Evolutionary conservation across 2,113 vertebrate genomes (phyloP).

Genomic region (Todiramphus chloris): DNA sequence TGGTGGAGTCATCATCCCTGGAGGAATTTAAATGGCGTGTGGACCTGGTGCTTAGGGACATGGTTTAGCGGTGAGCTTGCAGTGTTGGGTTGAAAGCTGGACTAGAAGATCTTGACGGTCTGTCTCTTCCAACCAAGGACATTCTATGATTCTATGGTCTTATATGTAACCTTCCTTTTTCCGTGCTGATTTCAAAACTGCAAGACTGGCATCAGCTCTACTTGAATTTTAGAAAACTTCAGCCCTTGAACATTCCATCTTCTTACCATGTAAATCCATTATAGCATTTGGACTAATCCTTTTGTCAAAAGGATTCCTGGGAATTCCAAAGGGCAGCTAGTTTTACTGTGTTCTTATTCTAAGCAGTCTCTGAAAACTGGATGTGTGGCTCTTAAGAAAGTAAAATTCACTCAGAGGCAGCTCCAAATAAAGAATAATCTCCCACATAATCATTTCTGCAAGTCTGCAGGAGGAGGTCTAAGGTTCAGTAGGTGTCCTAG

Average conservation of each 20-base stretch:
- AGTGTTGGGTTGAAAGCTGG: too few species aligned
- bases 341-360: not conserved
- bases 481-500: conserved; percentile 32
- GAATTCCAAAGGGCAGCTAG: conserved; percentile 1
- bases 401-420: conserved; percentile 2
- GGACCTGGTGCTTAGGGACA: too few species aligned
- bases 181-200: not conserved
- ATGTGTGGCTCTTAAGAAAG: conserved; percentile 13
- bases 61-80: too few species aligned
- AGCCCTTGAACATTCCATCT: not conserved
- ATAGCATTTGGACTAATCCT: not conserved
- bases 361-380: not conserved
- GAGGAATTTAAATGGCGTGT: too few species aligned
- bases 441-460: not conserved
- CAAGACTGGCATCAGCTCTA: not conserved
- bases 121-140: too few species aligned
- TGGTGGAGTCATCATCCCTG: too few species aligned
- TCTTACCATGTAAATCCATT: conserved; percentile 36
- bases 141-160: not conserved
- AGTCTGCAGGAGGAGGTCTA: not conserved
- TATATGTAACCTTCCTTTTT: not conserved
- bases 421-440: conserved; percentile 30
- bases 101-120: too few species aligned
- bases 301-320: conserved; percentile 27
- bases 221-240: conserved; percentile 2